Percentiles rank a stretch among this genome's conserved stretches.
Conservation (phyloP, 2,113 vertebrate genomes). For the Salvelinus fontinalis region DNA sequence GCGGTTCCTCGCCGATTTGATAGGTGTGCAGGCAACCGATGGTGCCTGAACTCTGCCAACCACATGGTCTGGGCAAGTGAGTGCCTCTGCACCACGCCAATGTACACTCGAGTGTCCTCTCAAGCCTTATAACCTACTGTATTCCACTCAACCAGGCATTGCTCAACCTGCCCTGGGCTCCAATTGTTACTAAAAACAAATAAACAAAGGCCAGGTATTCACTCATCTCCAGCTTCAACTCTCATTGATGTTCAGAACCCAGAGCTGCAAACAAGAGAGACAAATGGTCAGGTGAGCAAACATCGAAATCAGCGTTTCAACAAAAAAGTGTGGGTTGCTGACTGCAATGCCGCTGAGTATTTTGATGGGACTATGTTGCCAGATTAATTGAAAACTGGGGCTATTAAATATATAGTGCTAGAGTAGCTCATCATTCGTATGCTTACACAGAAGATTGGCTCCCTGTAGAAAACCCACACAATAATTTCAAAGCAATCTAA, state of each 20-base stretch:
- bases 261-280: constrained; percentile 48
- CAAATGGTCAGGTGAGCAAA: background rate
- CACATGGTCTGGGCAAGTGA: constrained; percentile 68
- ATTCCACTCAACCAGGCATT: constrained; percentile 63
- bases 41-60: constrained; percentile 68
- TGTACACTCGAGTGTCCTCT: constrained; percentile 59
- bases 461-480: background rate
- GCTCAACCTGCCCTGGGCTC: constrained; percentile 43
- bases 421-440: background rate
- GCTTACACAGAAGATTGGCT: background rate
- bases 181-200: constrained; percentile 49
- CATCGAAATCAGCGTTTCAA: background rate
- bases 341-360: background rate
- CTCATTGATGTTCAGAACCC: constrained; percentile 51
- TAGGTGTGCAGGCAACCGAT: constrained; percentile 70
- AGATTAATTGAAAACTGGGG: constrained; percentile 8
- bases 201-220: constrained; percentile 44
- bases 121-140: constrained; percentile 37
- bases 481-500: background rate
- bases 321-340: background rate
- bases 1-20: constrained; percentile 64
- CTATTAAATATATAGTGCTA: background rate
- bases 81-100: constrained; percentile 57
- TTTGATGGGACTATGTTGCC: background rate
- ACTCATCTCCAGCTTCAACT: constrained; percentile 20